Evolutionary conservation across 2,797 vertebrate species (phyloP).

Genomic region (Clarias fuscus): DNA sequence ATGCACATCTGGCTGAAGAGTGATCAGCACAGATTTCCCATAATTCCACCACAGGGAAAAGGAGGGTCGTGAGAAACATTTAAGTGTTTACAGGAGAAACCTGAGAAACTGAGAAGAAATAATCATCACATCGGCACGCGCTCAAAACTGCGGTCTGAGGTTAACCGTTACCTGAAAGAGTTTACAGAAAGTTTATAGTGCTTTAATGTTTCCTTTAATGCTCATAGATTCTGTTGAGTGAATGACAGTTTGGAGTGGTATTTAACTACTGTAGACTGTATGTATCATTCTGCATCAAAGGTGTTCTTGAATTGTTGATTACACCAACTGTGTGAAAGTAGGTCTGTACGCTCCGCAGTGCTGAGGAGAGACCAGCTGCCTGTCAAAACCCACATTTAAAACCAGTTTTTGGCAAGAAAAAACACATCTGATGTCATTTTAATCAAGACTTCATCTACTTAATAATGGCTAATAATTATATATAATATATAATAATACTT

Average conservation of each 20-base stretch:
- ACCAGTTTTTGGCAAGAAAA: no score
- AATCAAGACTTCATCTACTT: no score
- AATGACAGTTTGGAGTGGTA: neutral
- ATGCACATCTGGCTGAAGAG: slow-evolving; percentile 26
- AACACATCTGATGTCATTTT: no score
- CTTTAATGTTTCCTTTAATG: neutral
- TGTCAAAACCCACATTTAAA: no score
- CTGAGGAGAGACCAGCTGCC: no score
- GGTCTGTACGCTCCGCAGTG: no score
- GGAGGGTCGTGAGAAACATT: slow-evolving; percentile 14
- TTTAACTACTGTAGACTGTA: no score
- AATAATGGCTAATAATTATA: no score
- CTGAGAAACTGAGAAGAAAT: slow-evolving; percentile 17
- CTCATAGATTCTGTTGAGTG: neutral
- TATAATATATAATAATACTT: no score
- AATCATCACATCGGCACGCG: neutral
- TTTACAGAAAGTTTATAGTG: neutral
- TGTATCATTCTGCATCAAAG: no score
- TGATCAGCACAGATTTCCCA: slow-evolving; percentile 21
- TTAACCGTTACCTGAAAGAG: neutral
- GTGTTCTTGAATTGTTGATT: no score
- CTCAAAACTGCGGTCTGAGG: neutral
- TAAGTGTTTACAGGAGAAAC: slow-evolving; percentile 20
- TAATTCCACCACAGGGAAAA: neutral
- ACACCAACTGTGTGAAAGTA: no score